phyloP scores from a whole-genome alignment of 2,113 vertebrate genomes.

The Coptodon rendalli region DNA sequence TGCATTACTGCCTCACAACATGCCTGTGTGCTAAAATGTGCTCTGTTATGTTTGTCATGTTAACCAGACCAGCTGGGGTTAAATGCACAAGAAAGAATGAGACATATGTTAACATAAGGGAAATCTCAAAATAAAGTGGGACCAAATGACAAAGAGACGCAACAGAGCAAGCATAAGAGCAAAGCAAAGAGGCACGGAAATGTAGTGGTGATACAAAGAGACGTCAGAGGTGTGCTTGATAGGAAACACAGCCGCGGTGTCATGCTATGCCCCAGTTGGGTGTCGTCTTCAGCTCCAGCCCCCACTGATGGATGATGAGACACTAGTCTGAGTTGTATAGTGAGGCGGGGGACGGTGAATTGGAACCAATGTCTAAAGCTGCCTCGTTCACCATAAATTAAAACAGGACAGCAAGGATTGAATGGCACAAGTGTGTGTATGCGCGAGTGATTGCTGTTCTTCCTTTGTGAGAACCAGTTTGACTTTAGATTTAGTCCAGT shows the following conservation, averaged over 20 bases:
- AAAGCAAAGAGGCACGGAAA: constrained; percentile 12
- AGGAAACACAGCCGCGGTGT: constrained; percentile 63
- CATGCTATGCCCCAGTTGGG: constrained; percentile 48
- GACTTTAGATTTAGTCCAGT: not conserved
- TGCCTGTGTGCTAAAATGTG: not conserved
- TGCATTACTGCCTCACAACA: not conserved
- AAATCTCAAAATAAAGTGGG: not conserved
- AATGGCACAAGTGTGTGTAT: constrained; percentile 36
- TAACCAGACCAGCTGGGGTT: not conserved
- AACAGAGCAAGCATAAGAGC: not conserved
- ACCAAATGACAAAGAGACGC: not conserved
- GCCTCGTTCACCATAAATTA: constrained; percentile 68
- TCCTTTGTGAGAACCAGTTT: constrained; percentile 13
- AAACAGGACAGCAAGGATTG: constrained; percentile 54
- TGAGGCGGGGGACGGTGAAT: constrained; percentile 43
- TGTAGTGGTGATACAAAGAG: constrained; percentile 16
- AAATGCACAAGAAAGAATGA: not conserved
- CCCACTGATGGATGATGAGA: constrained; percentile 70
- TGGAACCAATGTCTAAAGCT: constrained; percentile 55
- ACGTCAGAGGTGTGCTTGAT: constrained; percentile 61
- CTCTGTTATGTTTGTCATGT: not conserved
- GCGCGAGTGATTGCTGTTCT: not conserved
- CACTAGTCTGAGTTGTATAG: constrained; percentile 43
- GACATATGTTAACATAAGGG: not conserved
- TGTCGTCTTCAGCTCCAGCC: constrained; percentile 46